These are phyloP conservation scores for Rutilus rutilus DNA, from an alignment of 2,113 vertebrate genomes.

Conservation along the genomic window DNA sequence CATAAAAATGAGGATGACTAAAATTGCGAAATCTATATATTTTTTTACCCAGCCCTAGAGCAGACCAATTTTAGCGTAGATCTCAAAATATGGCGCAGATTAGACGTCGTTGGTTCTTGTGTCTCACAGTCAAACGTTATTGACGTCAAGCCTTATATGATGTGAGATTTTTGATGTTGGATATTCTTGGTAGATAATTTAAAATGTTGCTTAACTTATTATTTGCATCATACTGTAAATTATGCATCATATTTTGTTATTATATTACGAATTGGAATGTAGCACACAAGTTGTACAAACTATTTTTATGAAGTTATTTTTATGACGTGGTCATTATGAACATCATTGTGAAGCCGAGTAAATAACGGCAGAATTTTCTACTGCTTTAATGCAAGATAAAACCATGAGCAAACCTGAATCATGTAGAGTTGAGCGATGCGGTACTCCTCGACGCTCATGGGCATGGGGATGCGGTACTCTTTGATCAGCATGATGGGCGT, in stretches of 20 bases:
- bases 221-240: too few relatives aligned
- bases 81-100: neutral
- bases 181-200: neutral
- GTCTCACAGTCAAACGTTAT: neutral
- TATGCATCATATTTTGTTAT: too few relatives aligned
- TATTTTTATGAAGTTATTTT: too few relatives aligned
- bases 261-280: too few relatives aligned
- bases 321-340: neutral
- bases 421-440: slow-evolving; percentile 91
- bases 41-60: too few relatives aligned
- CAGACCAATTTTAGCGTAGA: neutral
- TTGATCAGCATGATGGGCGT: slow-evolving; percentile 90
- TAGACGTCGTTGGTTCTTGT: neutral
- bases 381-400: neutral
- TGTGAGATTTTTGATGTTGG: neutral
- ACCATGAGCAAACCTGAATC: slow-evolving; percentile 65
- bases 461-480: slow-evolving; percentile 88
- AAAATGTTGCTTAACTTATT: too few relatives aligned
- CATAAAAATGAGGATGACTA: too few relatives aligned
- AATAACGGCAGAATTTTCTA: too few relatives aligned
- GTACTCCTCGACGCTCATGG: slow-evolving; percentile 89
- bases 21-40: too few relatives aligned
- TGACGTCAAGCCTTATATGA: neutral
- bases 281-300: neutral
- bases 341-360: neutral